Evolutionary conservation across 2,888 invertebrate species (phyloP).

Genomic region (Rutpela maculata): DNA sequence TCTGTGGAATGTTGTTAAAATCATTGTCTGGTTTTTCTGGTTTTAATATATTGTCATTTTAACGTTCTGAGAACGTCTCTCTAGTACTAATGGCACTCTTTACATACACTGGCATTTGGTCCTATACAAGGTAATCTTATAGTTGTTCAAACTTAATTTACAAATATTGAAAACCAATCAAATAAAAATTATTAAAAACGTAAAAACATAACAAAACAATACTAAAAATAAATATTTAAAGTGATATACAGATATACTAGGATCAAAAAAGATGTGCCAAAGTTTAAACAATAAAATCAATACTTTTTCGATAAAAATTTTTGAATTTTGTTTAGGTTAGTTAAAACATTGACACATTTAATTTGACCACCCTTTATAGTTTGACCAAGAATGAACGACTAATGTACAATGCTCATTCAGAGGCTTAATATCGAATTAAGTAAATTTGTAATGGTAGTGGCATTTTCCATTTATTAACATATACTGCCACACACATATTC

Average conservation of each 20-base stretch:
- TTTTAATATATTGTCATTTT: not conserved
- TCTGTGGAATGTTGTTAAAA: not conserved
- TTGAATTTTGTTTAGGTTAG: no score
- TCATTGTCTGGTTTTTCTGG: not conserved
- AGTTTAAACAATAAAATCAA: no score
- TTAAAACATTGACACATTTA: no score
- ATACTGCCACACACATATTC: no score
- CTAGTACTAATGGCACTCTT: not conserved
- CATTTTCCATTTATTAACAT: no score
- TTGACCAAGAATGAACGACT: no score
- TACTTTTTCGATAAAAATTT: no score
- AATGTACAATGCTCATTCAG: no score
- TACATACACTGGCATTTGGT: not conserved
- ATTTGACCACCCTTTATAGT: no score
- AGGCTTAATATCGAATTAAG: not conserved
- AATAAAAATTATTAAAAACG: conserved; percentile 25
- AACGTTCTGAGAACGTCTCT: not conserved
- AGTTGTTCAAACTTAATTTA: not conserved
- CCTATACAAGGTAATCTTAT: not conserved
- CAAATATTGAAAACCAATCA: not conserved
- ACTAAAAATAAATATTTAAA: conserved; percentile 35
- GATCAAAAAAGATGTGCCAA: no score
- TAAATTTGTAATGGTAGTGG: no score
- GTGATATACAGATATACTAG: not conserved
- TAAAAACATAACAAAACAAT: conserved; percentile 36